A percentile compares a stretch with the other conserved stretches of the same genome.
These are phyloP conservation scores for Saturnia japonica DNA, from an alignment of 2,888 invertebrate species.

Conservation along the genomic window DNA sequence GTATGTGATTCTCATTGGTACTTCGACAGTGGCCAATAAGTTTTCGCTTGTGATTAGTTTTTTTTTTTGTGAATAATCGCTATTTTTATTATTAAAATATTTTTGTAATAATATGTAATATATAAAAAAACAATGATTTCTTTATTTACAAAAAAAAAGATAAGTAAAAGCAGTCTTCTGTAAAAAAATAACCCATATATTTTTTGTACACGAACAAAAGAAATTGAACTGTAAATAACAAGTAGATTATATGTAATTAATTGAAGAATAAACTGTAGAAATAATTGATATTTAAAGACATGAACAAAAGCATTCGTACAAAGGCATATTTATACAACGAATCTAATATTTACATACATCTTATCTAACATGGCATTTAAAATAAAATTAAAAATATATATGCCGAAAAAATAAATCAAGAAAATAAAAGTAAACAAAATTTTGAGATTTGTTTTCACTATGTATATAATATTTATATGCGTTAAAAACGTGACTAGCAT, in stretches of 20 bases:
- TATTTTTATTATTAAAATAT: constrained; percentile 58
- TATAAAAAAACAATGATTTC: constrained; percentile 29
- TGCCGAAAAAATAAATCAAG: constrained; percentile 44
- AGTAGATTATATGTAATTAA: constrained; percentile 40
- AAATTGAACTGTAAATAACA: constrained; percentile 71
- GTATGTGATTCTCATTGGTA: constrained; percentile 27
- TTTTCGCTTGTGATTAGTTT: constrained; percentile 45
- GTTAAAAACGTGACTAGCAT: constrained; percentile 80
- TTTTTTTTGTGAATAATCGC: constrained; percentile 73
- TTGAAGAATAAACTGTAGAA: constrained; percentile 55
- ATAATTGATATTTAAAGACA: constrained; percentile 31
- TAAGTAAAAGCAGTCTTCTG: constrained; percentile 78
- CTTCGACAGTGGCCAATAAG: constrained; percentile 33
- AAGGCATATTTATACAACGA: constrained; percentile 66
- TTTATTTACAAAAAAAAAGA: constrained; percentile 64
- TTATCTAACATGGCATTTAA: constrained; percentile 78
- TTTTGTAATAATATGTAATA: constrained; percentile 41
- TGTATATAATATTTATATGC: constrained; percentile 57
- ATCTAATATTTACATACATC: constrained; percentile 73
- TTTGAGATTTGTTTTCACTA: constrained; percentile 36
- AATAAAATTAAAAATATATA: constrained; percentile 60
- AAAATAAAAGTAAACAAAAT: constrained; percentile 54
- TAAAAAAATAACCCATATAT: constrained; percentile 60
- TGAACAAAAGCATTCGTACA: constrained; percentile 64
- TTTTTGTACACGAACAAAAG: constrained; percentile 38